phyloP scores from a whole-genome alignment of 2,888 invertebrate genomes.

The Xanthorhoe designata region DNA sequence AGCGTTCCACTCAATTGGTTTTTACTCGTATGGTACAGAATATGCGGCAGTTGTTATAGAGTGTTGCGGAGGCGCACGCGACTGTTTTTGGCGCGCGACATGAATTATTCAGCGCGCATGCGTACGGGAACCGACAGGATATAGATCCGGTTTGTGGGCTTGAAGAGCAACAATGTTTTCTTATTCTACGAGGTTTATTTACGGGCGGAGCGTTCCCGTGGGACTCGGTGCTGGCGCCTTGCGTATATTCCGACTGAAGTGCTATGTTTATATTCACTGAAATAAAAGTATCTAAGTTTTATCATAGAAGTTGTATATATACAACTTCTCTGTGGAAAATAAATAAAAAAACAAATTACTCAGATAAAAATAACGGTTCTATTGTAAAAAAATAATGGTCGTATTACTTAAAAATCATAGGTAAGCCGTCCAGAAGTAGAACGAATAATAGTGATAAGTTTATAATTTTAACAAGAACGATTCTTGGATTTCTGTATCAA shows the following conservation, averaged over 20 bases:
- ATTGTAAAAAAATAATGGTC: too few species aligned
- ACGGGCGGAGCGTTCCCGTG: conserved; percentile 14
- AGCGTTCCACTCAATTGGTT: conserved; percentile 39
- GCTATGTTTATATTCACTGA: background rate
- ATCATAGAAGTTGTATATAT: background rate
- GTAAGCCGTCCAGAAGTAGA: too few species aligned
- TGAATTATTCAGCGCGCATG: conserved; percentile 71
- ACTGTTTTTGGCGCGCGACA: conserved; percentile 44
- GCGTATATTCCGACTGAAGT: conserved; percentile 10
- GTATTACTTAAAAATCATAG: too few species aligned
- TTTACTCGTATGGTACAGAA: conserved; percentile 9
- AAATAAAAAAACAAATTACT: too few species aligned
- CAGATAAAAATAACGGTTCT: too few species aligned
- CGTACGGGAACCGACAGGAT: conserved; percentile 71
- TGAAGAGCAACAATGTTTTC: conserved; percentile 23
- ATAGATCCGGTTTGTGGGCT: conserved; percentile 73
- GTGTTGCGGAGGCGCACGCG: conserved; percentile 51
- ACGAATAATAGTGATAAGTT: too few species aligned
- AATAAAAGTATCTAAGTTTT: background rate
- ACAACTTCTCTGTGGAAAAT: too few species aligned
- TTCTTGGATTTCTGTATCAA: too few species aligned
- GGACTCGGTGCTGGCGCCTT: conserved; percentile 7
- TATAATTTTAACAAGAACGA: too few species aligned
- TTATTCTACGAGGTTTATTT: conserved; percentile 28
- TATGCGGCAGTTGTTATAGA: conserved; percentile 7